phyloP scores from a whole-genome alignment of 2,113 vertebrate genomes.

The Forbesichthys papilliferus region DNA sequence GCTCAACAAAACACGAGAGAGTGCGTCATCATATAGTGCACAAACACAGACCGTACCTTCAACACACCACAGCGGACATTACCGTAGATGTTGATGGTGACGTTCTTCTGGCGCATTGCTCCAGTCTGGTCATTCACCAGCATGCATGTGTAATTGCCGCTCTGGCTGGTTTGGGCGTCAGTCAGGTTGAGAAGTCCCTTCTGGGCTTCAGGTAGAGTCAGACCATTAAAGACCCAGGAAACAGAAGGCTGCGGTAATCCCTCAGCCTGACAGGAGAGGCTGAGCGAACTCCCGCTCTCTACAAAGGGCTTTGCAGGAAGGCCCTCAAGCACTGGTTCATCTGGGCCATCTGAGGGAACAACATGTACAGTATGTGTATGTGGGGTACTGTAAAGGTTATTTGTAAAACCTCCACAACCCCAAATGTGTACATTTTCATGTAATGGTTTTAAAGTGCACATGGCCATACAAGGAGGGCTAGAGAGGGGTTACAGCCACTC shows the following conservation, averaged over 20 bases:
- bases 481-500: too few relatives aligned
- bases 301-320: slow-evolving; percentile 57
- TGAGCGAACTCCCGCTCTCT: slow-evolving; percentile 54
- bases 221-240: slow-evolving; percentile 59
- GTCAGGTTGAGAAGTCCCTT: slow-evolving; percentile 52
- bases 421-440: too few relatives aligned
- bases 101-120: slow-evolving; percentile 15
- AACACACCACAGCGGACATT: too few relatives aligned
- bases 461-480: too few relatives aligned
- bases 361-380: background rate
- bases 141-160: slow-evolving; percentile 66
- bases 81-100: slow-evolving; percentile 64
- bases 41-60: too few relatives aligned
- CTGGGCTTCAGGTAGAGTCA: slow-evolving; percentile 14
- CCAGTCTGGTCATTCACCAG: slow-evolving; percentile 51
- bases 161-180: slow-evolving; percentile 55
- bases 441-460: too few relatives aligned
- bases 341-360: slow-evolving; percentile 70
- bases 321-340: slow-evolving; percentile 55
- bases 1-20: background rate
- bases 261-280: slow-evolving; percentile 62
- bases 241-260: slow-evolving; percentile 55
- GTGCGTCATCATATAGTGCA: background rate
- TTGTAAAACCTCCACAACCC: too few relatives aligned
- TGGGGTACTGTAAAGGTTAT: background rate